Percentiles rank a stretch among this genome's conserved stretches.
phyloP scores from a whole-genome alignment of 2,113 vertebrate species.

The Parus major region DNA sequence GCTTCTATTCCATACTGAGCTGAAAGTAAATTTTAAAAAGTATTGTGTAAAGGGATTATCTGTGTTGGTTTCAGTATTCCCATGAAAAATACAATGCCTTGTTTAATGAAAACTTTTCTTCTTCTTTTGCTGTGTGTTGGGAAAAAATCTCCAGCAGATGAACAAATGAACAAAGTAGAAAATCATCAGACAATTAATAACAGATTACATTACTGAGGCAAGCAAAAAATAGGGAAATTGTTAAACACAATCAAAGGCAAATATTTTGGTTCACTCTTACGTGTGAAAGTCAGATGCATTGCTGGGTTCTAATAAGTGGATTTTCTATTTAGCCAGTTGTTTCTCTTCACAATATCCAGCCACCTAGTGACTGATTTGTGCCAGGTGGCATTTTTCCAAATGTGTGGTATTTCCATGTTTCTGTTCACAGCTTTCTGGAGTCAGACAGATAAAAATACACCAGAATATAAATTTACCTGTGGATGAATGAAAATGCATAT shows the following conservation, averaged over 20 bases:
- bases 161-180: not conserved
- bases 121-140: not conserved
- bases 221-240: not conserved
- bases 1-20: not conserved
- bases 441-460: slow-evolving; percentile 62
- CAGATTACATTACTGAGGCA: not conserved
- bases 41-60: not conserved
- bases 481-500: not conserved
- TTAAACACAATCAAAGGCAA: slow-evolving; percentile 8
- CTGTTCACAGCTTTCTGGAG: slow-evolving; percentile 66
- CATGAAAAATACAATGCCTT: not conserved
- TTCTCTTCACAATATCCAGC: slow-evolving; percentile 41
- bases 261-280: slow-evolving; percentile 39
- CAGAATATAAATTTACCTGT: slow-evolving; percentile 39
- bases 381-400: slow-evolving; percentile 69
- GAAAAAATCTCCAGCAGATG: rapidly evolving
- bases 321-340: slow-evolving; percentile 57
- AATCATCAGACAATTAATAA: not conserved
- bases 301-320: slow-evolving; percentile 33
- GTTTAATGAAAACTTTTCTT: not conserved
- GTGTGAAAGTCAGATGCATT: not conserved
- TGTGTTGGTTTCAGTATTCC: not conserved
- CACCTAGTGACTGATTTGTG: slow-evolving; percentile 51
- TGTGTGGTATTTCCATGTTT: slow-evolving; percentile 58
- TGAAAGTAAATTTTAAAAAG: not conserved